Evolutionary conservation across 2,797 vertebrate species (phyloP).

Genomic region (Thamnophis elegans): DNA sequence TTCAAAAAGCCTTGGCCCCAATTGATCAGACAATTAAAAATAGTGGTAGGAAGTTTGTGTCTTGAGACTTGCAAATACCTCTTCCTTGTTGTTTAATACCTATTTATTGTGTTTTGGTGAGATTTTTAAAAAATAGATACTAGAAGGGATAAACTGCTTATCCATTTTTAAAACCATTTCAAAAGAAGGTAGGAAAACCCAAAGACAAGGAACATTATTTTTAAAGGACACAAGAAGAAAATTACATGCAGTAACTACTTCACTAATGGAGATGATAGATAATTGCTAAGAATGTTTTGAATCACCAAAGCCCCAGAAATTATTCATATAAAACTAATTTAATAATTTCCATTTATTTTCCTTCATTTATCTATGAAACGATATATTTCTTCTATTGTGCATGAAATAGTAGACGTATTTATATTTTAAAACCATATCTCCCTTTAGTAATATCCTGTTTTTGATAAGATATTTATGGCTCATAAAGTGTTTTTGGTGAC

Average conservation of each 20-base stretch:
- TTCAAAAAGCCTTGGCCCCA: neutral
- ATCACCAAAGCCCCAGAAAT: neutral
- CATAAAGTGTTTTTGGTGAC: neutral
- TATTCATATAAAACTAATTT: neutral
- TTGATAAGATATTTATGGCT: slow-evolving; percentile 7
- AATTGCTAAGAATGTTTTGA: slow-evolving; percentile 7
- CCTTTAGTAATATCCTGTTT: slow-evolving; percentile 1
- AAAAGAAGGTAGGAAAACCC: neutral
- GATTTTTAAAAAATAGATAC: neutral
- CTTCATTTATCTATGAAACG: neutral
- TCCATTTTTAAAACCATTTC: slow-evolving; percentile 14
- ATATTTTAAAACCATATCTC: neutral
- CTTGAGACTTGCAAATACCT: neutral
- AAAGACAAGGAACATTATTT: neutral
- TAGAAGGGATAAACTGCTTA: fast-evolving
- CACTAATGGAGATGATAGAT: neutral
- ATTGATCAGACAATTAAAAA: neutral
- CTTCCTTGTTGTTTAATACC: fast-evolving
- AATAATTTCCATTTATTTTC: neutral
- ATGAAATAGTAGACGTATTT: neutral
- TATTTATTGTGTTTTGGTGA: fast-evolving
- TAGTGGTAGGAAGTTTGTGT: neutral
- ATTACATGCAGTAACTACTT: neutral
- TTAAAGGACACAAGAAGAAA: slow-evolving; percentile 24
- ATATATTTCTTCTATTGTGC: neutral